phyloP scores from a whole-genome alignment of 2,797 vertebrate genomes.

The Dermochelys coriacea region DNA sequence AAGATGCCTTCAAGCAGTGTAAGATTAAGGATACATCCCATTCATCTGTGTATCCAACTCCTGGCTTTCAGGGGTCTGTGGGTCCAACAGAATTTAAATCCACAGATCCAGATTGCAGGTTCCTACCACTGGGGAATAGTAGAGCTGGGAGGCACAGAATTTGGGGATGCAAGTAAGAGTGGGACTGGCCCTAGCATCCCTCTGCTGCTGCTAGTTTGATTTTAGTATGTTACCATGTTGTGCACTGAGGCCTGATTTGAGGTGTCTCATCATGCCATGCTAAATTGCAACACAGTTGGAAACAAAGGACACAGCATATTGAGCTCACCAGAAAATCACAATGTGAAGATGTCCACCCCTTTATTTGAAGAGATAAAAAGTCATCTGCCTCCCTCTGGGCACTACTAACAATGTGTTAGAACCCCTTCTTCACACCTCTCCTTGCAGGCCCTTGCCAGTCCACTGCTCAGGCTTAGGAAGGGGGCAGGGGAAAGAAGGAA shows the following conservation, averaged over 20 bases:
- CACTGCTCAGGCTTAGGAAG: background rate
- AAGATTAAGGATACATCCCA: conserved; percentile 9
- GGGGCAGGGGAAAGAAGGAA: background rate
- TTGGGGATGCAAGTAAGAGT: background rate
- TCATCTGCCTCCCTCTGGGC: background rate
- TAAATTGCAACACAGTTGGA: background rate
- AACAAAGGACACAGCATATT: background rate
- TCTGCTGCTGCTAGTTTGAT: background rate
- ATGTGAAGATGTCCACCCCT: background rate
- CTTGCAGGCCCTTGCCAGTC: background rate
- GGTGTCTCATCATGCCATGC: background rate
- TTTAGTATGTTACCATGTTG: background rate
- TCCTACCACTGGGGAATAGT: background rate
- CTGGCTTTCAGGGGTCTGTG: background rate
- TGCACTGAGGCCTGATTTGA: background rate
- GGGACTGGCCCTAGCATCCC: background rate
- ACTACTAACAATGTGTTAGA: background rate
- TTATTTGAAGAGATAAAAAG: background rate
- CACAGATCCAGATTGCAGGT: background rate
- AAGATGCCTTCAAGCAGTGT: conserved; percentile 40
- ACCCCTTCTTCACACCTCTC: background rate
- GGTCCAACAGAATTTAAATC: background rate
- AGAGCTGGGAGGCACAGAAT: background rate
- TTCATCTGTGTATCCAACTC: background rate
- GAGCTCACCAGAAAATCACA: background rate